Base-by-base conservation (phyloP, 2,113 vertebrate species). In the Colistium nudipinnis region DNA sequence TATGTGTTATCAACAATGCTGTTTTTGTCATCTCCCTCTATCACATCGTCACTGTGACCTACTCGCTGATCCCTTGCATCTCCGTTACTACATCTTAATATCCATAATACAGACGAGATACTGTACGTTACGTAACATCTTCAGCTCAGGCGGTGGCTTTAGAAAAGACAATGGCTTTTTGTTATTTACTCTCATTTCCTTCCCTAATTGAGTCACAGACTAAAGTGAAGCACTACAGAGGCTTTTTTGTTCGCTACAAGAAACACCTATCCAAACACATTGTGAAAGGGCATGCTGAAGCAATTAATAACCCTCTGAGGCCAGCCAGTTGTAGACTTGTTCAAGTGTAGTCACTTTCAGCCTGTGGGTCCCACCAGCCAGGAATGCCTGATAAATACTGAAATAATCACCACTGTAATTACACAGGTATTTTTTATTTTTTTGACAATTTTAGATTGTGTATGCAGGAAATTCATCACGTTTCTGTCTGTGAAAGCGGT, bases 181-280 rank as follows among this genome's bases (percentile, higher is more conserved):
- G 86, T 92, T n/a, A 93, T 93, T 90, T 91, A 93, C 90, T 93
- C 90, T 88, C 82, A 88, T 93, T 94, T 93, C 92, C 92, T 94
- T 94, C 92, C 93, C 91, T 92, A 92, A 94, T 93, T 91, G 92
- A 93, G 91, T 93, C 85, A 89, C 82, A 79, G 89, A 90, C 86
- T 83, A 89, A 93, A 93, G 92, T 91, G 78, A 93, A 88, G 85
- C 64, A 53, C 70, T 78, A 93, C 92, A 94, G 92, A 93, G 88
- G 84, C 75, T 85, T 91, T 90, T 51, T 86, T 93, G 90, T 93
- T 88, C 91, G 88, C 85, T 74, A 90, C 76, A 83, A 87, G 88
- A 87, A 93, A 88, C 90, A 92, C 89, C 55, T 94, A 94, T 92
- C 88, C 92, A 95, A 95, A 95, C 93, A 94, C 84, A 92, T 82